Conservation (phyloP, 2,888 invertebrate species). For the Dinocampus coccinellae region DNA sequence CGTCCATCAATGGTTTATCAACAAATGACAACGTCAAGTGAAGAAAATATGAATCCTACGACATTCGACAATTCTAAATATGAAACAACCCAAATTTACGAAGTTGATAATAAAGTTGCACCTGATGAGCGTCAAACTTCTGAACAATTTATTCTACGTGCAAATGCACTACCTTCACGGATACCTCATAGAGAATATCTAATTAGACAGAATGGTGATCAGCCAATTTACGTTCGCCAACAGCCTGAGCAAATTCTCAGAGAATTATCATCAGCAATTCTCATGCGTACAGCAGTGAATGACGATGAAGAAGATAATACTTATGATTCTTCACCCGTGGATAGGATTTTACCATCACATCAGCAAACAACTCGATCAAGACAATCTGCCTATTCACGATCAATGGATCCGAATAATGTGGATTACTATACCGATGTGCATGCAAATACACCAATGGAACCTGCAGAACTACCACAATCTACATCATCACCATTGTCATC, state of each 20-base stretch:
- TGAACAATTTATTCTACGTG: constrained; percentile 56
- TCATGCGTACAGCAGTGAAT: constrained; percentile 54
- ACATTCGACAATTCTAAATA: constrained; percentile 58
- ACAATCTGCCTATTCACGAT: constrained; percentile 54
- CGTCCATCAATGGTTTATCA: constrained; percentile 54
- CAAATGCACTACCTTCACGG: constrained; percentile 45
- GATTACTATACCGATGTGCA: constrained; percentile 61
- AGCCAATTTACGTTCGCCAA: constrained; percentile 57
- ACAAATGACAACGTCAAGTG: constrained; percentile 9
- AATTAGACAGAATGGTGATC: constrained; percentile 53
- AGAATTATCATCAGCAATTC: constrained; percentile 55
- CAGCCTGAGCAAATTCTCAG: constrained; percentile 57
- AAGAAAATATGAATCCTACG: constrained; percentile 57
- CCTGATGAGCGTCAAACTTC: constrained; percentile 57
- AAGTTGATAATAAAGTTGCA: constrained; percentile 54
- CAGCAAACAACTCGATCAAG: constrained; percentile 44
- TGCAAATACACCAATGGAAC: constrained; percentile 43
- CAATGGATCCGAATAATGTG: constrained; percentile 58
- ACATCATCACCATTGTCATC: not conserved
- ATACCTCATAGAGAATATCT: constrained; percentile 53
- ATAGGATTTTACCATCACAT: constrained; percentile 55
- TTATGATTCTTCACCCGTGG: constrained; percentile 53
- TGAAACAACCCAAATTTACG: constrained; percentile 54
- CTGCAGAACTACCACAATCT: not conserved
- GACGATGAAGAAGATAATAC: constrained; percentile 50